Conservation (phyloP, 2,113 vertebrate genomes). For the Fregetta grallaria region DNA sequence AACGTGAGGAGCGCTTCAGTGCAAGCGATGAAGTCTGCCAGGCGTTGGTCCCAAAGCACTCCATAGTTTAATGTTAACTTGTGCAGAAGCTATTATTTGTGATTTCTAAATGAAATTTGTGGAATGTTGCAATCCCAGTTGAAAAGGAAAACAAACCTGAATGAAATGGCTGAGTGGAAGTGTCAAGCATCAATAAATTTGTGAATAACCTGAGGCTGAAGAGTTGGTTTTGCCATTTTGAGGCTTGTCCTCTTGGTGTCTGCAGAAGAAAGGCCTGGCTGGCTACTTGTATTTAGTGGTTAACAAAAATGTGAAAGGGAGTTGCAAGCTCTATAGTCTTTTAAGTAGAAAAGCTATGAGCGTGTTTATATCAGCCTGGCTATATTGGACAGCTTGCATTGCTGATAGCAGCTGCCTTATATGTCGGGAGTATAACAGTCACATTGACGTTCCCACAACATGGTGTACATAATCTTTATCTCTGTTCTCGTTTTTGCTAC, state of each 20-base stretch:
- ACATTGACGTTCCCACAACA: not conserved
- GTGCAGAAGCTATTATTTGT: not conserved
- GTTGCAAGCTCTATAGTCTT: fast-evolving
- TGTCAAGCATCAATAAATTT: not conserved
- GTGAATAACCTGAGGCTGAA: not conserved
- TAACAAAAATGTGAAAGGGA: not conserved
- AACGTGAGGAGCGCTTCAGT: fast-evolving
- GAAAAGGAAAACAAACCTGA: not conserved
- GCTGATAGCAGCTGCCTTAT: not conserved
- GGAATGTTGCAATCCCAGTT: not conserved
- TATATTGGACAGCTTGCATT: not conserved
- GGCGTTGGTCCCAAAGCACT: not conserved
- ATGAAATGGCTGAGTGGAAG: not conserved
- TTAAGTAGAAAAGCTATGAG: not conserved
- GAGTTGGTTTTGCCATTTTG: not conserved
- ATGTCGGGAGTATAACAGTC: not conserved
- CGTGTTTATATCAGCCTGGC: not conserved
- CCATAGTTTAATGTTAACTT: not conserved
- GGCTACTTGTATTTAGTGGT: not conserved
- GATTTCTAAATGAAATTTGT: not conserved
- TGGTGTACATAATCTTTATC: not conserved
- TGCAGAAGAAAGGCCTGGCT: not conserved
- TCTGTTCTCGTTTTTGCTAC: not conserved
- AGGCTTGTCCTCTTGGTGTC: not conserved
- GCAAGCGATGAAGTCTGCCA: not conserved